phyloP scores from a whole-genome alignment of 2,888 invertebrate genomes.

The Agrenia bidenticulata region DNA sequence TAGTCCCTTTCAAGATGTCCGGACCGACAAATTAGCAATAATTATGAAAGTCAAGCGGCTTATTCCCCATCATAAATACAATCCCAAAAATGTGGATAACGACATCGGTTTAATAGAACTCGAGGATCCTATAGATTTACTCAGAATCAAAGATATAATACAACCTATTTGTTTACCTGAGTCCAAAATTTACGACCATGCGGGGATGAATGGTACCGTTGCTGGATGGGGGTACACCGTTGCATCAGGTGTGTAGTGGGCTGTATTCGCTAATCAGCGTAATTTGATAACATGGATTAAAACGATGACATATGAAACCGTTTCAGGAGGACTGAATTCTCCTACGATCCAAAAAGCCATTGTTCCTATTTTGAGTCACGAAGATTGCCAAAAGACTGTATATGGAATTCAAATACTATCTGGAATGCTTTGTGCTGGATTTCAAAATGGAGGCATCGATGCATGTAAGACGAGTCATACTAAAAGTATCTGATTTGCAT shows the following conservation, averaged over 20 bases:
- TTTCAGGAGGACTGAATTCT: constrained; percentile 26
- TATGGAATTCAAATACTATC: constrained; percentile 27
- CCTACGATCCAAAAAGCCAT: constrained; percentile 29
- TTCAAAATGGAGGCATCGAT: constrained; percentile 27
- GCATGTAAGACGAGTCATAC: constrained; percentile 32
- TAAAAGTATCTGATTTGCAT: not conserved
- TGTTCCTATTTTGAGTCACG: constrained; percentile 38
- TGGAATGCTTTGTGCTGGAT: constrained; percentile 49
- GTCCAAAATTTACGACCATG: not conserved
- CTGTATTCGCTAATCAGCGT: too few relatives aligned
- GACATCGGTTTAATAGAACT: constrained; percentile 35
- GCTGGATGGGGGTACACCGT: constrained; percentile 23
- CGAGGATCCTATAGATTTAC: constrained; percentile 18
- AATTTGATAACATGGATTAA: too few relatives aligned
- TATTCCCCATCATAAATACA: constrained; percentile 28
- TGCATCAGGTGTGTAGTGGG: not conserved
- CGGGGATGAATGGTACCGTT: not conserved
- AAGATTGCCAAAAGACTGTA: constrained; percentile 25
- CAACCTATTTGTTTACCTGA: constrained; percentile 20
- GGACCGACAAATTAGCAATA: constrained; percentile 22
- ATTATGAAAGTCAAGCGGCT: constrained; percentile 29
- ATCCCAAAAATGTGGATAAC: constrained; percentile 25
- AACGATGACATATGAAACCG: too few relatives aligned
- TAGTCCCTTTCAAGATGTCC: constrained; percentile 2
- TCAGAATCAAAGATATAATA: not conserved